Percentiles rank a stretch among this genome's conserved stretches.
Evolutionary conservation across 2,797 vertebrate species (phyloP).

Genomic region (Takifugu rubripes): DNA sequence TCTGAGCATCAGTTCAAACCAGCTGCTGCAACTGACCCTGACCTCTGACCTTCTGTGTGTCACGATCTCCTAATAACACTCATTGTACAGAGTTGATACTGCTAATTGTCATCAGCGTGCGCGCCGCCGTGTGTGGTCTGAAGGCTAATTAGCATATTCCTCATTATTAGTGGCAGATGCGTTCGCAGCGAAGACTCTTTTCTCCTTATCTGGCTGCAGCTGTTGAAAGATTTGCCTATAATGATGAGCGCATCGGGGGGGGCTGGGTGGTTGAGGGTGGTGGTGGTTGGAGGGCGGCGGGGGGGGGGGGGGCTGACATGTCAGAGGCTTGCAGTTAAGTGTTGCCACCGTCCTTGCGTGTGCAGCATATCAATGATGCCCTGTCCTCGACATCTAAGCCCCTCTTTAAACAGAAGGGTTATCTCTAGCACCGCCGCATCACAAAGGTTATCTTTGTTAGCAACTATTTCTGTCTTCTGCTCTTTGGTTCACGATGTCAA

Average conservation of each 20-base stretch:
- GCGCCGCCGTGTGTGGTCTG: slow-evolving; percentile 16
- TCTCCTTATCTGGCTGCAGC: slow-evolving; percentile 36
- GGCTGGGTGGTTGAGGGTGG: slow-evolving; percentile 5
- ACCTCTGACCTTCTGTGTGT: slow-evolving; percentile 28
- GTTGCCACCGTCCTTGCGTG: slow-evolving; percentile 47
- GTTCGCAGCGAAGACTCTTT: slow-evolving; percentile 43
- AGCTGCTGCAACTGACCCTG: slow-evolving; percentile 1
- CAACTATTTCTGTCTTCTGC: slow-evolving; percentile 5
- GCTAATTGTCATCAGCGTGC: background rate
- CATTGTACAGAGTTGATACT: background rate
- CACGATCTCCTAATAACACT: no score
- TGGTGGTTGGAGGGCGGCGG: slow-evolving; percentile 5
- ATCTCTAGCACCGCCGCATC: slow-evolving; percentile 41
- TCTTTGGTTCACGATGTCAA: background rate
- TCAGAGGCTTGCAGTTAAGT: slow-evolving; percentile 29
- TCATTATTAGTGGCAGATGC: slow-evolving; percentile 53
- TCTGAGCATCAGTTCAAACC: background rate
- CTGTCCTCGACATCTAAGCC: slow-evolving; percentile 56
- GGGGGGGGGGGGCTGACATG: slow-evolving; percentile 18
- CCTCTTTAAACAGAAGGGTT: slow-evolving; percentile 45
- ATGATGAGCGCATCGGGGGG: slow-evolving; percentile 23
- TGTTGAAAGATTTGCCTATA: slow-evolving; percentile 37
- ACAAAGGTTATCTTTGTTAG: slow-evolving; percentile 61
- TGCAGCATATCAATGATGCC: slow-evolving; percentile 54
- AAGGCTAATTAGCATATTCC: slow-evolving; percentile 35